Conservation (phyloP, 2,113 vertebrate genomes). For the Entosphenus tridentatus region DNA sequence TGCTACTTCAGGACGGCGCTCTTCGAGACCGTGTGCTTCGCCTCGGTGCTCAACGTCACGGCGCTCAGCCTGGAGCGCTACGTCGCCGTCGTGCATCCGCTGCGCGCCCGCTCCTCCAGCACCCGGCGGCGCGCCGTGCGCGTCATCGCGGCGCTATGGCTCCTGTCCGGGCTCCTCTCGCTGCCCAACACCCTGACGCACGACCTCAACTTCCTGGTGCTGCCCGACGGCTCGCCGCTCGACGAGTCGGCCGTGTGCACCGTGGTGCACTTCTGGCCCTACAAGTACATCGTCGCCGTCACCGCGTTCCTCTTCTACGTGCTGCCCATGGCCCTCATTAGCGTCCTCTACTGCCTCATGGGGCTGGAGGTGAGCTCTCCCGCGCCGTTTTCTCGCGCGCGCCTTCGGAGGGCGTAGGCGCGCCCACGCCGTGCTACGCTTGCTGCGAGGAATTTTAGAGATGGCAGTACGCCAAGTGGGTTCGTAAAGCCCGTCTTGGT, state of each 20-base stretch:
- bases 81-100: background rate
- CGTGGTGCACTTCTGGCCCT: background rate
- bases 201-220: background rate
- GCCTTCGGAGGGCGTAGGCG: too few species aligned
- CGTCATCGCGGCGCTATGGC: slow-evolving; percentile 1
- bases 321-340: slow-evolving; percentile 6
- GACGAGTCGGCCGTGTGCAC: slow-evolving; percentile 5
- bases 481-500: too few species aligned
- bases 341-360: background rate
- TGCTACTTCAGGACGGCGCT: slow-evolving; percentile 50
- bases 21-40: slow-evolving; percentile 3
- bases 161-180: background rate
- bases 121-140: background rate
- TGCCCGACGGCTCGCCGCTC: background rate
- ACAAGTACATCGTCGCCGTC: background rate
- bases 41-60: slow-evolving; percentile 4
- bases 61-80: background rate
- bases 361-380: slow-evolving; percentile 23
- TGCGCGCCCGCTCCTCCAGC: background rate
- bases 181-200: background rate
- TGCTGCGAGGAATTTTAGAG: too few species aligned
- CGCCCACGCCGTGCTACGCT: too few species aligned
- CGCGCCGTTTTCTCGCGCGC: too few species aligned
- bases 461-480: too few species aligned
- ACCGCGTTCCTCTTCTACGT: slow-evolving; percentile 3